phyloP scores from a whole-genome alignment of 2,888 invertebrate genomes.

The Mythimna impura region DNA sequence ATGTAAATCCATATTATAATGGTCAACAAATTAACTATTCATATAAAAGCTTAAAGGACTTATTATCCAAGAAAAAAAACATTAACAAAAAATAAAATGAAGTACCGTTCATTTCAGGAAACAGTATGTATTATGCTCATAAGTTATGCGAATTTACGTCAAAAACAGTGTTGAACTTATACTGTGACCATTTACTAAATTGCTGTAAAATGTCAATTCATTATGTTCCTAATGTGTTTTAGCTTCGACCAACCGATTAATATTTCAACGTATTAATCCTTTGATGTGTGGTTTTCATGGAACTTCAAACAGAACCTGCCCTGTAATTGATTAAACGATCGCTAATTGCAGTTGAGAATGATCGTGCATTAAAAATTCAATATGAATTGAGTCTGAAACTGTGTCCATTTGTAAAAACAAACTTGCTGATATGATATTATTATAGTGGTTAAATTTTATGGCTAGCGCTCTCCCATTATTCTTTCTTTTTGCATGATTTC shows the following conservation, averaged over 20 bases:
- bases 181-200: constrained; percentile 6
- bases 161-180: constrained; percentile 20
- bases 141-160: not conserved
- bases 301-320: constrained; percentile 59
- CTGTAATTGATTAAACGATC: constrained; percentile 69
- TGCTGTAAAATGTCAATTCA: constrained; percentile 9
- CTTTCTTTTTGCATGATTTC: too few relatives aligned
- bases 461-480: not conserved
- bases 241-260: constrained; percentile 34
- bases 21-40: too few relatives aligned
- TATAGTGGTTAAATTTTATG: not conserved
- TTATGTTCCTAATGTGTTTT: constrained; percentile 23
- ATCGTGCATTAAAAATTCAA: constrained; percentile 41
- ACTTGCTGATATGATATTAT: too few relatives aligned
- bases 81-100: not conserved
- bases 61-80: too few relatives aligned
- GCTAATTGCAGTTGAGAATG: constrained; percentile 57
- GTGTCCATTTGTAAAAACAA: constrained; percentile 50
- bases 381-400: constrained; percentile 11
- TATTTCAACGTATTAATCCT: constrained; percentile 53
- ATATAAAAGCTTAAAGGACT: too few relatives aligned
- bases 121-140: not conserved
- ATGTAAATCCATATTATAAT: too few relatives aligned
- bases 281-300: constrained; percentile 58
- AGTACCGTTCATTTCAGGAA: constrained; percentile 3